A percentile compares a stretch with the other conserved stretches of the same genome.
Conservation (phyloP, 2,888 invertebrate species). For the Deilephila elpenor region DNA sequence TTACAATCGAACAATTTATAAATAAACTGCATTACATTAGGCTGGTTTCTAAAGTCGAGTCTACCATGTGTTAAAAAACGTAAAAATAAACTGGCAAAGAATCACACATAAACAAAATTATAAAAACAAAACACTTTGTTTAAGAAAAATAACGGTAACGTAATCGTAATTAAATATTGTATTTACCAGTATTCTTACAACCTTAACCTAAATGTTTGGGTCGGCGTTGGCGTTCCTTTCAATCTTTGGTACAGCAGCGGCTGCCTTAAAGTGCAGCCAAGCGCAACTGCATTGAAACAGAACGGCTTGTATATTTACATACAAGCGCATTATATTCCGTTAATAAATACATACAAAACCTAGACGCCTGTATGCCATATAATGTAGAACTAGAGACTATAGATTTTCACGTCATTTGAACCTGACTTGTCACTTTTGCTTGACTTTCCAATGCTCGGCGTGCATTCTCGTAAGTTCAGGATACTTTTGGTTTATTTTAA, state of each 20-base stretch:
- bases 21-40: neutral
- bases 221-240: slow-evolving; percentile 3
- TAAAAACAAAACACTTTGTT: neutral
- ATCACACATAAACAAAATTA: neutral
- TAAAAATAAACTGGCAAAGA: neutral
- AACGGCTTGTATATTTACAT: neutral
- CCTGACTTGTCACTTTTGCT: too few relatives aligned
- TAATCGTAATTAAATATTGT: neutral
- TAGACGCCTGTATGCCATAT: neutral
- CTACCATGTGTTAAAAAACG: neutral
- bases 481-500: too few relatives aligned
- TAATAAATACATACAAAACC: neutral
- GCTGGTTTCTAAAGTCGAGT: neutral
- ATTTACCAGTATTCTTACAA: neutral
- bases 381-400: neutral
- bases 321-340: neutral
- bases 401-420: too few relatives aligned
- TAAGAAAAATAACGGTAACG: neutral
- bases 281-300: neutral
- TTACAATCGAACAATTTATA: slow-evolving; percentile 1
- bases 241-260: slow-evolving; percentile 3
- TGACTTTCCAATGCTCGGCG: too few relatives aligned
- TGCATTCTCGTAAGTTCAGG: too few relatives aligned
- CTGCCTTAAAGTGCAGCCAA: neutral
- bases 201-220: slow-evolving; percentile 5